phyloP scores from a whole-genome alignment of 2,797 vertebrate genomes.

The Podarcis lilfordi region DNA sequence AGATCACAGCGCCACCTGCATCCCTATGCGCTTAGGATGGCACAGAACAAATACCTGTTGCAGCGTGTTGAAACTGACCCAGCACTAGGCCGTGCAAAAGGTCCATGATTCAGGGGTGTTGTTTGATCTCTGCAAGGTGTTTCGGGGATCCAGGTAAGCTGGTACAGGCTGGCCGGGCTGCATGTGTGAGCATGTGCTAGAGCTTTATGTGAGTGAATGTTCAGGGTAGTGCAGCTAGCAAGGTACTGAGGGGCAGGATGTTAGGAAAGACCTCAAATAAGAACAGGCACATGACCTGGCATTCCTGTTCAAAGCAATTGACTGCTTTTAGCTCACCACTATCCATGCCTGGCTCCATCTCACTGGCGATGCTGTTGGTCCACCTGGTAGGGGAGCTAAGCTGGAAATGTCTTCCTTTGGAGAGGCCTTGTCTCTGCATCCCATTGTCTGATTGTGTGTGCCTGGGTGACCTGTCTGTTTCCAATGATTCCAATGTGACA shows the following conservation, averaged over 20 bases:
- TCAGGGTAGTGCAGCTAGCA: too few relatives aligned
- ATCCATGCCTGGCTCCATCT: conserved; percentile 48
- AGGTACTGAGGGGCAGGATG: too few relatives aligned
- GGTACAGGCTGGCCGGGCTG: background rate
- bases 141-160: background rate
- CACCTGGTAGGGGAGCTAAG: conserved; percentile 63
- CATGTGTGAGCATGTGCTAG: background rate
- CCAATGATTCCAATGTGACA: rapidly evolving
- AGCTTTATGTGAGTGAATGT: too few relatives aligned
- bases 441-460: rapidly evolving
- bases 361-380: conserved; percentile 44
- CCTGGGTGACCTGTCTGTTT: rapidly evolving
- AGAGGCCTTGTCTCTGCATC: rapidly evolving
- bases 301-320: background rate
- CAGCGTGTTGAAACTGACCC: too few relatives aligned
- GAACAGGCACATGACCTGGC: background rate
- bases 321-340: conserved; percentile 55
- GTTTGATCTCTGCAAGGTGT: background rate
- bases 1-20: too few relatives aligned
- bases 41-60: too few relatives aligned
- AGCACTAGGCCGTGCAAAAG: too few relatives aligned
- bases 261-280: too few relatives aligned
- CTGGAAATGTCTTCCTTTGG: background rate
- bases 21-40: too few relatives aligned
- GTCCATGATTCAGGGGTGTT: too few relatives aligned